A percentile compares a stretch with the other conserved stretches of the same genome.
Conservation (phyloP, 1,140 invertebrate species). For the Orussus abietinus region DNA sequence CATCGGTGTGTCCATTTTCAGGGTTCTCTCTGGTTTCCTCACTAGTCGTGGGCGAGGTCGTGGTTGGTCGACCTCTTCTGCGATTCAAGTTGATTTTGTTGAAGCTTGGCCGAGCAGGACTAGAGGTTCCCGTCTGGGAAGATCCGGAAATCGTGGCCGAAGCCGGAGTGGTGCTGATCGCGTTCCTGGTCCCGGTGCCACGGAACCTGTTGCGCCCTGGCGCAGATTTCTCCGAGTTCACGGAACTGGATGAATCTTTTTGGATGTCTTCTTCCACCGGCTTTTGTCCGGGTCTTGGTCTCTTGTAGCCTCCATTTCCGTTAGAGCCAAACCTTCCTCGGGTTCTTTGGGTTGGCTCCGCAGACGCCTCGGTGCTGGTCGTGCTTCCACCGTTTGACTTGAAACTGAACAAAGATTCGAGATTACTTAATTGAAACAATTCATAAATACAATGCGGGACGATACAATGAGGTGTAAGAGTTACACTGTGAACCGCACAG, state of each 20-base stretch:
- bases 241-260: conserved; percentile 31
- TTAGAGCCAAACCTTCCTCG: conserved; percentile 36
- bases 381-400: conserved; percentile 31
- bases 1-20: conserved; percentile 23
- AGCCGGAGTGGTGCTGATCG: conserved; percentile 39
- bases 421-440: too few species aligned
- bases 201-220: conserved; percentile 37
- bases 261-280: conserved; percentile 32
- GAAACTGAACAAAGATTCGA: conserved; percentile 26
- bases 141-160: conserved; percentile 31
- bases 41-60: conserved; percentile 21
- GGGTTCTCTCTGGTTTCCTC: conserved; percentile 29
- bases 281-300: conserved; percentile 38
- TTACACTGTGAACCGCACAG: too few species aligned
- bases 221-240: conserved; percentile 29
- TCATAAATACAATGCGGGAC: background rate
- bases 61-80: conserved; percentile 42
- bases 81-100: conserved; percentile 40
- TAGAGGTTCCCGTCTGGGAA: conserved; percentile 25
- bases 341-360: conserved; percentile 31
- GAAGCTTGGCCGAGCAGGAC: conserved; percentile 36
- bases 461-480: too few species aligned
- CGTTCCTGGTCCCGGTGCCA: conserved; percentile 19
- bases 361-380: conserved; percentile 28
- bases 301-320: conserved; percentile 33